Evolutionary conservation across 2,888 invertebrate species (phyloP).

Genomic region (Diploptera punctata): DNA sequence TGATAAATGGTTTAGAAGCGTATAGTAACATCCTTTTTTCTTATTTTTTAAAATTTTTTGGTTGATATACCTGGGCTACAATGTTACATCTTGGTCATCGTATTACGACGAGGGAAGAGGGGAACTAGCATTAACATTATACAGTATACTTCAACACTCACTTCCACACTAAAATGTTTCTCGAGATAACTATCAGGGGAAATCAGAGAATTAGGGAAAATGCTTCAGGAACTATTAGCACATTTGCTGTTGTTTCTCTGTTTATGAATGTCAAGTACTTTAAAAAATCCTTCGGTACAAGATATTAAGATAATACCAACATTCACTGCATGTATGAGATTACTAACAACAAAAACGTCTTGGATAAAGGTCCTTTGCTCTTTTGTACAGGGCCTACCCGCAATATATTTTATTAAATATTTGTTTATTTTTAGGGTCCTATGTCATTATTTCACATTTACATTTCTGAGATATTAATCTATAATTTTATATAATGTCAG

Average conservation of each 20-base stretch:
- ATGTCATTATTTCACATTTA: too few species aligned
- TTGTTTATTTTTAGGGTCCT: too few species aligned
- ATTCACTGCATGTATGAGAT: constrained; percentile 8
- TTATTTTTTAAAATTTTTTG: too few species aligned
- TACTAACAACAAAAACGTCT: constrained; percentile 27
- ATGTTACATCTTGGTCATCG: constrained; percentile 3
- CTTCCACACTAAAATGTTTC: constrained; percentile 17
- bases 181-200: neutral
- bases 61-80: constrained; percentile 27
- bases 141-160: constrained; percentile 15
- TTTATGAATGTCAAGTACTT: neutral
- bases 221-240: constrained; percentile 25
- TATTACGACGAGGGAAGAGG: neutral
- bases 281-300: neutral
- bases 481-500: too few species aligned
- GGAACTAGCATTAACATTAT: constrained; percentile 9
- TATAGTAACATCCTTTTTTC: constrained; percentile 26
- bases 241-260: neutral
- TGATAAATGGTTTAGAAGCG: constrained; percentile 24
- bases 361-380: constrained; percentile 22
- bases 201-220: constrained; percentile 13
- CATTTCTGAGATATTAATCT: too few species aligned
- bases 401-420: constrained; percentile 32
- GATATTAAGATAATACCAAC: constrained; percentile 7
- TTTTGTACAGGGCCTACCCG: constrained; percentile 33